A percentile compares a stretch with the other conserved stretches of the same genome.
Evolutionary conservation across 2,888 invertebrate species (phyloP).

Genomic region (Lepidochrysops patricia): DNA sequence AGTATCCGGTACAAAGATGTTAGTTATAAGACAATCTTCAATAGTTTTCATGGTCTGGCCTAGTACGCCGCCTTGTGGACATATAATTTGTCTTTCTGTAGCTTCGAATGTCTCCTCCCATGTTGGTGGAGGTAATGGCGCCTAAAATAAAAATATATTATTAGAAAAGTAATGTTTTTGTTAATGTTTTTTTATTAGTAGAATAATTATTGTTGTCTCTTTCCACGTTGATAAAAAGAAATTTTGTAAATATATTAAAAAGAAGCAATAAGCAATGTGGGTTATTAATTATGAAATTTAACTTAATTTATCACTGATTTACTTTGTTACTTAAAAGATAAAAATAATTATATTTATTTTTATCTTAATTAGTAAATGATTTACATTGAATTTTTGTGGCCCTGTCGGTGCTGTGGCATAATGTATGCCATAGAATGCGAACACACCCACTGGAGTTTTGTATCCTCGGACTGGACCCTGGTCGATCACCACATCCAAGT

Average conservation of each 20-base stretch:
- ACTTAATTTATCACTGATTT: no score
- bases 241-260: no score
- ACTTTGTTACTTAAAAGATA: no score
- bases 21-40: conserved; percentile 32
- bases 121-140: conserved; percentile 36
- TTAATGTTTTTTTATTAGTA: no score
- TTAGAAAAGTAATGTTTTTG: neutral
- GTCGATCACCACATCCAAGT: conserved; percentile 26
- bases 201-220: no score
- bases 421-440: conserved; percentile 41
- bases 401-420: conserved; percentile 46
- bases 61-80: conserved; percentile 29
- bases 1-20: conserved; percentile 30
- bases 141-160: conserved; percentile 24
- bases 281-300: no score
- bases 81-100: conserved; percentile 27
- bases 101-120: conserved; percentile 36
- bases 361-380: neutral
- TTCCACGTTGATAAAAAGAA: no score
- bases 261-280: no score
- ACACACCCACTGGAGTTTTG: conserved; percentile 29
- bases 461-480: conserved; percentile 40
- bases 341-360: neutral
- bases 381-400: conserved; percentile 35
- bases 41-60: neutral